Evolutionary conservation across 2,888 invertebrate genomes (phyloP).

Genomic region (Sinhomidia bicolor): DNA sequence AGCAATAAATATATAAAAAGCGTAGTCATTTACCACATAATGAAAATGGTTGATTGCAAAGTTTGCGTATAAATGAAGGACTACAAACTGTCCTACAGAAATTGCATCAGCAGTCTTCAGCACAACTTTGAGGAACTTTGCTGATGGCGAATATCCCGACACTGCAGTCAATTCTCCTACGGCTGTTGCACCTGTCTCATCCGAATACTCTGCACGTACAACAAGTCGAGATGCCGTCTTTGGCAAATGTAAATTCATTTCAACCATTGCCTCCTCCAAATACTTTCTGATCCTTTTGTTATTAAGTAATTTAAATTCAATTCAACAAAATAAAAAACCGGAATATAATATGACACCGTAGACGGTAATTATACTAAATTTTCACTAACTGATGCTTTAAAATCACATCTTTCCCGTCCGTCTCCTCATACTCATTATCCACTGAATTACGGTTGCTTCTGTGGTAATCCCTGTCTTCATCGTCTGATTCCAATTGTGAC

Average conservation of each 20-base stretch:
- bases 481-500: slow-evolving; percentile 60
- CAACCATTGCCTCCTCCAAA: slow-evolving; percentile 80
- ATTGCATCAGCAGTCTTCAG: slow-evolving; percentile 82
- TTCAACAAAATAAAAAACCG: slow-evolving; percentile 30
- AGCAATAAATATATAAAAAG: slow-evolving; percentile 7
- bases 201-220: slow-evolving; percentile 79
- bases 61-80: slow-evolving; percentile 84
- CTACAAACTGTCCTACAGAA: slow-evolving; percentile 83
- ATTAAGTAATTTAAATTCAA: slow-evolving; percentile 5
- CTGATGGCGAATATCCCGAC: slow-evolving; percentile 81
- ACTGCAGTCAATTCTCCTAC: slow-evolving; percentile 78
- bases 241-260: slow-evolving; percentile 80
- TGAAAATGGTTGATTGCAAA: slow-evolving; percentile 83
- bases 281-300: slow-evolving; percentile 76
- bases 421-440: slow-evolving; percentile 40
- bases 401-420: slow-evolving; percentile 55
- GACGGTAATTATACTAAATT: background rate
- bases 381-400: slow-evolving; percentile 63
- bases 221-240: slow-evolving; percentile 76
- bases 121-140: slow-evolving; percentile 82
- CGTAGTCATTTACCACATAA: slow-evolving; percentile 82
- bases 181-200: slow-evolving; percentile 73
- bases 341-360: background rate
- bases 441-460: background rate
- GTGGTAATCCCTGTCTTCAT: slow-evolving; percentile 56